Evolutionary conservation across 2,888 invertebrate genomes (phyloP), one percentile per base, ranked within the genome.

Genomic region (Himalopsyche anomala): DNA sequence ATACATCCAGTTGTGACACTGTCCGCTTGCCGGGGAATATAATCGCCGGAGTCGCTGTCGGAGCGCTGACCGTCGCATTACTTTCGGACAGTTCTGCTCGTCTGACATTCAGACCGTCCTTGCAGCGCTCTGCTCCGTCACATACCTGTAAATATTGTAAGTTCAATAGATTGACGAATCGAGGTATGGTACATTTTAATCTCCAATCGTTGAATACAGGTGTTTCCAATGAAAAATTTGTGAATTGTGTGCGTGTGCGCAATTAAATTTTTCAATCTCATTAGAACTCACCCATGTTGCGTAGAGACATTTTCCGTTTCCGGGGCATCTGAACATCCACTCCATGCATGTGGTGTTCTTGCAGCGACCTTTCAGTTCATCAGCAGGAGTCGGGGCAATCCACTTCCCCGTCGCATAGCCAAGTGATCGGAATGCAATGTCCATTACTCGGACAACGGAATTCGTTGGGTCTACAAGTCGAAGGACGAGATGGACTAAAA

Each of bases 351-450:
- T 94, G 0, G 94, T 93, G 83, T 93, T 92, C n/a, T 92, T 93
- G 89, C 98, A 98, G 54, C 90, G 90, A 1, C 91, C 91, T 86
- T 94, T 94, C 0, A 90, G 90, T 91, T 97, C 98, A 90, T 98
- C 98, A 45, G 96, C 95, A 0, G 0, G 94, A 94, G 88, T 94
- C 94, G 0, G 92, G 91, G 89, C 98, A 98, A 91, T 98, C 98
- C n/a, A 93, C 91, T 89, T 96, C 96, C 11, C 95, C 96, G 91
- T 98, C 97, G 91, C 98, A 98, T 69, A 95, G 94, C 95, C 96
- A 96, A 28, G 95, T 94, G 89, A 93, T 93, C 80, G 96, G 96
- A 86, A 97, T 95, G 89, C 97, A 97, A 80, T 93, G 92, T 17
- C 93, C 93, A 87, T 93, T 93, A 3, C 90, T 89, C 80, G 91